Percentiles rank a stretch among this genome's conserved stretches.
Evolutionary conservation across 2,888 invertebrate species (phyloP).

Genomic region (Thelaira solivaga): DNA sequence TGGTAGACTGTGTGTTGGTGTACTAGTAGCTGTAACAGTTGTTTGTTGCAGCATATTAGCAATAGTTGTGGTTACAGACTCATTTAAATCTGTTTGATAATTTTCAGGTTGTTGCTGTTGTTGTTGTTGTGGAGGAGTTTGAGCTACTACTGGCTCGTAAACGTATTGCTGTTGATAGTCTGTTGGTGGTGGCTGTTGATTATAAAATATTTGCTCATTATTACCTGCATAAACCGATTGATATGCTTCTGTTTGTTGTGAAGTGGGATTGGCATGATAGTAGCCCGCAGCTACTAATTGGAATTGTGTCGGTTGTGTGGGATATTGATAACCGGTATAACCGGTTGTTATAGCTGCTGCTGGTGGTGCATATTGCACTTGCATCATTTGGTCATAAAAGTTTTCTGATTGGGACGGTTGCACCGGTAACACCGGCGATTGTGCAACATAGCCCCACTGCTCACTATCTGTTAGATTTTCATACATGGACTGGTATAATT

Average conservation of each 20-base stretch:
- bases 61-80: constrained; percentile 67
- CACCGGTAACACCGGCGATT: constrained; percentile 27
- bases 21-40: constrained; percentile 53
- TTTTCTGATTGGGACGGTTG: constrained; percentile 64
- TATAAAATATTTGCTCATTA: constrained; percentile 67
- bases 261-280: constrained; percentile 65
- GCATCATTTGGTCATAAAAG: constrained; percentile 74
- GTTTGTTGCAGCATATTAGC: constrained; percentile 69
- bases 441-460: constrained; percentile 67
- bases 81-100: constrained; percentile 46
- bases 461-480: constrained; percentile 72
- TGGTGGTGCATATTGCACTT: constrained; percentile 71
- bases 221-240: constrained; percentile 62
- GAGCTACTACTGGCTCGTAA: constrained; percentile 28
- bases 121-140: too few relatives aligned
- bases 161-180: constrained; percentile 62
- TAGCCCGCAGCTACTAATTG: constrained; percentile 71
- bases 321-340: constrained; percentile 67
- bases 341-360: constrained; percentile 48
- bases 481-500: constrained; percentile 72
- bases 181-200: constrained; percentile 64
- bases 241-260: constrained; percentile 67
- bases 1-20: constrained; percentile 7
- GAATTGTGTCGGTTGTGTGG: constrained; percentile 68
- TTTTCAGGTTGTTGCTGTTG: constrained; percentile 1